Conservation (phyloP, 2,888 invertebrate genomes). For the Caenorhabditis panamensis region DNA sequence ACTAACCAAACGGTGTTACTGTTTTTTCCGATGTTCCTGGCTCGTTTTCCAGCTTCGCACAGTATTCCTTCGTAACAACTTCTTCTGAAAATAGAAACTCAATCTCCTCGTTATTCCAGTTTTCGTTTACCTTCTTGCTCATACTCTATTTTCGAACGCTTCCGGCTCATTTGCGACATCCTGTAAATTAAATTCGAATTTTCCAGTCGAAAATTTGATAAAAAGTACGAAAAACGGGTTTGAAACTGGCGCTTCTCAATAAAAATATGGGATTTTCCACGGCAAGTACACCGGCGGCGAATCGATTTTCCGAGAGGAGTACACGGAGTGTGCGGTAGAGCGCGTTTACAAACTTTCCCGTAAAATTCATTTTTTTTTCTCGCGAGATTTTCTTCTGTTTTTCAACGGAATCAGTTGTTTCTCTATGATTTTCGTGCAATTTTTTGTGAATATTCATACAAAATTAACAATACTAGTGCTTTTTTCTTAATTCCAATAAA, state of each 20-base stretch:
- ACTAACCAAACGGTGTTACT: neutral
- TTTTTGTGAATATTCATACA: too few species aligned
- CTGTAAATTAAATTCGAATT: too few species aligned
- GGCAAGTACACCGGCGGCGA: neutral
- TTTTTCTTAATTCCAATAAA: too few species aligned
- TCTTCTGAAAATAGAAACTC: neutral
- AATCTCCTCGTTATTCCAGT: neutral
- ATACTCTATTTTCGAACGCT: neutral
- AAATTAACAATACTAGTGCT: too few species aligned
- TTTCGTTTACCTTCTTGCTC: neutral
- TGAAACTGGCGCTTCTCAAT: neutral
- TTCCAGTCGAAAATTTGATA: neutral
- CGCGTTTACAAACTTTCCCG: slow-evolving; percentile 19
- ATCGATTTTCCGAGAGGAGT: slow-evolving; percentile 15
- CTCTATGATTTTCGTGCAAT: neutral
- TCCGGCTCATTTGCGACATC: neutral
- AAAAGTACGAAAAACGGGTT: neutral
- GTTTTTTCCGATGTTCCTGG: slow-evolving; percentile 11
- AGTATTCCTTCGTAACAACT: neutral
- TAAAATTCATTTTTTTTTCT: neutral
- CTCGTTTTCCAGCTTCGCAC: neutral
- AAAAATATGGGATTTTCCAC: neutral
- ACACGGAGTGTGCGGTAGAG: slow-evolving; percentile 15
- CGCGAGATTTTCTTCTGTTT: neutral
- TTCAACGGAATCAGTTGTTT: too few species aligned